Conservation (phyloP, 2,113 vertebrate species). For the Camelus bactrianus region DNA sequence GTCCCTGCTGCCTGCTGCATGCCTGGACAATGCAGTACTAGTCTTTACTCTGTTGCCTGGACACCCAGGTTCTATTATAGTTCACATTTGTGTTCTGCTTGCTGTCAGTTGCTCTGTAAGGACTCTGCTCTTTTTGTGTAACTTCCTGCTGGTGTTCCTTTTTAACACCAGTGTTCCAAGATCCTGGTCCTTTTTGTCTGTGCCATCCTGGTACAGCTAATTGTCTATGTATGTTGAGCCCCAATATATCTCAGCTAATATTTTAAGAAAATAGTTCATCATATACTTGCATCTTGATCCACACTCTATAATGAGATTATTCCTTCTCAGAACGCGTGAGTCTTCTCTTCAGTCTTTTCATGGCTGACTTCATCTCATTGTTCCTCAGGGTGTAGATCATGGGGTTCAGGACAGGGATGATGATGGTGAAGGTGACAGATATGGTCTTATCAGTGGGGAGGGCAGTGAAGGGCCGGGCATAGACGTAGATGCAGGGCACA, state of each 20-base stretch:
- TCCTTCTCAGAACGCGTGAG: background rate
- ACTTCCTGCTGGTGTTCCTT: background rate
- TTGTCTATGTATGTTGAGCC: background rate
- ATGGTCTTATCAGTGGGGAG: conserved; percentile 67
- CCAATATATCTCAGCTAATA: background rate
- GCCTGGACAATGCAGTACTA: background rate
- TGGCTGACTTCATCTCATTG: conserved; percentile 76
- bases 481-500: conserved; percentile 78
- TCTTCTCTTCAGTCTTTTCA: conserved; percentile 43
- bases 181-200: background rate
- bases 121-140: background rate
- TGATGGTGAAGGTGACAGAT: conserved; percentile 72
- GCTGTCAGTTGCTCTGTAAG: background rate
- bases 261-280: background rate
- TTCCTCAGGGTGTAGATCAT: conserved; percentile 81
- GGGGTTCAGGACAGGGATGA: conserved; percentile 78
- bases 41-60: background rate
- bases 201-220: background rate
- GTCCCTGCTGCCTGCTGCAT: background rate
- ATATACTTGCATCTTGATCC: background rate
- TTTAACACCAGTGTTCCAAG: background rate
- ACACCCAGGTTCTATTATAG: background rate
- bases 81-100: background rate
- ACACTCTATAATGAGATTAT: background rate
- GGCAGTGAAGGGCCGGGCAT: conserved; percentile 73